These are phyloP conservation scores for Dromiciops gliroides DNA, from an alignment of 2,113 vertebrate species.

Conservation along the genomic window DNA sequence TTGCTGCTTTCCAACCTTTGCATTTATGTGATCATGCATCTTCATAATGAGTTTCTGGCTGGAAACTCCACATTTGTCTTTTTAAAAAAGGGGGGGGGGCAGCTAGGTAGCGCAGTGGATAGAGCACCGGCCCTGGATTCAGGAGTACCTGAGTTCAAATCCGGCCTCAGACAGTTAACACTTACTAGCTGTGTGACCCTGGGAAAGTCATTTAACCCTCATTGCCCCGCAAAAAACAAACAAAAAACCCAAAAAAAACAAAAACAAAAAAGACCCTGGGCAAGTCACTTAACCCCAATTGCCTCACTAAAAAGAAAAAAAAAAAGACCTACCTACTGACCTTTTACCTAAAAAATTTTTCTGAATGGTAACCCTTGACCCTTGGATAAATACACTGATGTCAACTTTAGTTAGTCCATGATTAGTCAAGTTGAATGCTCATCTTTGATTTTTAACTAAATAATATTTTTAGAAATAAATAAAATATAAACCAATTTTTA, in stretches of 20 bases:
- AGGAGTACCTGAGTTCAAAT: too few species aligned
- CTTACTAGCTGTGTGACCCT: too few species aligned
- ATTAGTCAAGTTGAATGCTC: slow-evolving; percentile 33
- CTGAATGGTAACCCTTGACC: background rate
- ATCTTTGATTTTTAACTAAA: slow-evolving; percentile 24
- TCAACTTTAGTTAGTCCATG: slow-evolving; percentile 50
- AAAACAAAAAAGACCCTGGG: too few species aligned
- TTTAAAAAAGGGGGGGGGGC: too few species aligned
- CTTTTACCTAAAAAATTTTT: slow-evolving; percentile 11
- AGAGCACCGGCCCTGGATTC: too few species aligned
- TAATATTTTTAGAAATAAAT: slow-evolving; percentile 40
- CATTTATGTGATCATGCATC: background rate
- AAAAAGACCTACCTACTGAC: background rate
- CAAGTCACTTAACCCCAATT: too few species aligned
- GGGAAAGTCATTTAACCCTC: too few species aligned
- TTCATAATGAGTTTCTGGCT: background rate
- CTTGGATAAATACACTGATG: background rate
- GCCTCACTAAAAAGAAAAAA: too few species aligned
- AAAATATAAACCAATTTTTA: background rate
- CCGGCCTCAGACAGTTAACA: too few species aligned
- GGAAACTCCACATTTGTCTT: background rate
- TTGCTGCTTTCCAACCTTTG: background rate
- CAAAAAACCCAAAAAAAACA: too few species aligned
- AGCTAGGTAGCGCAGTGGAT: too few species aligned
- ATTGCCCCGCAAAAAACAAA: too few species aligned